These are phyloP conservation scores for Vannuccia rotundouncinata DNA, from an alignment of 2,888 invertebrate genomes.

Conservation along the genomic window DNA sequence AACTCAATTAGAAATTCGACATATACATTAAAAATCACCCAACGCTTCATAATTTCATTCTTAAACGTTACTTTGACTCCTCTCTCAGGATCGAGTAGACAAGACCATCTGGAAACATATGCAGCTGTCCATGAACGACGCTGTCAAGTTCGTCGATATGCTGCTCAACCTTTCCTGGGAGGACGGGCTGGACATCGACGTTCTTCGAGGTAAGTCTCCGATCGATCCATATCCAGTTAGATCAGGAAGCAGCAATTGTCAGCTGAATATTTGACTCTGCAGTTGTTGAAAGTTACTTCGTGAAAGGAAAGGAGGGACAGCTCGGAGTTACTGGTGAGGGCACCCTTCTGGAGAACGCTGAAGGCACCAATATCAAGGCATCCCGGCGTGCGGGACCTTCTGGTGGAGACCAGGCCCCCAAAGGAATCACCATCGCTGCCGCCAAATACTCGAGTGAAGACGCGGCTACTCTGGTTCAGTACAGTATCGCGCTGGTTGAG, in stretches of 20 bases:
- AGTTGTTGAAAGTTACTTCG: conserved; percentile 56
- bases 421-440: conserved; percentile 52
- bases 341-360: conserved; percentile 52
- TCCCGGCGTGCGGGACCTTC: background rate
- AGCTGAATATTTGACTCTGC: conserved; percentile 32
- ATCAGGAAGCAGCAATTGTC: background rate
- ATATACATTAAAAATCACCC: no score
- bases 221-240: background rate
- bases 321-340: conserved; percentile 54
- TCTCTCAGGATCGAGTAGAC: conserved; percentile 44
- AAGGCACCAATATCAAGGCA: conserved; percentile 36
- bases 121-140: conserved; percentile 52
- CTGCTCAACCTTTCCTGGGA: conserved; percentile 56
- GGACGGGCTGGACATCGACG: conserved; percentile 52
- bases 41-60: no score
- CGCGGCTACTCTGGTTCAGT: conserved; percentile 54
- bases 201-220: conserved; percentile 46
- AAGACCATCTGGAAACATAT: conserved; percentile 53
- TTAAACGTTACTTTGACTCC: no score
- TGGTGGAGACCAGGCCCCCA: conserved; percentile 14
- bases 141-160: conserved; percentile 56
- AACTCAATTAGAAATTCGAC: no score
- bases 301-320: conserved; percentile 50
- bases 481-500: conserved; percentile 56
- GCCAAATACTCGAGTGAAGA: conserved; percentile 57